Base-by-base conservation (phyloP, 2,888 invertebrate genomes). In the Mesorhabditis belari region DNA sequence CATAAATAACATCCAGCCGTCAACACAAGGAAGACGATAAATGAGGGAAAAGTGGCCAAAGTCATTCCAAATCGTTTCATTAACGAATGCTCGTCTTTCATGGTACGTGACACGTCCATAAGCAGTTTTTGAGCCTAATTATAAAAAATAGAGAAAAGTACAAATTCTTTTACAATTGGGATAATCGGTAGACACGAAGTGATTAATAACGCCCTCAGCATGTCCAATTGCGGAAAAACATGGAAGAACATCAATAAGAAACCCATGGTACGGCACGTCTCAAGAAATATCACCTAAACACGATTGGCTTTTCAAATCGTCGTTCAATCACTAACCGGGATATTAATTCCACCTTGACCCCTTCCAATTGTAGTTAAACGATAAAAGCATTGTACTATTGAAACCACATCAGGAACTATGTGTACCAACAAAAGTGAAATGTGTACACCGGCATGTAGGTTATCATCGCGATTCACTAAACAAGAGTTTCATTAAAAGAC, bases 371-470 rank as follows among this genome's bases (percentile, higher is more conserved):
- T 19, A 65, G 67, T 57, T 12, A 74, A 57, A 19, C 69, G 64
- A n/a, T 67, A 60, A 1, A 68, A 19, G 2, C 66, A 57, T 25
- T 71, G 65, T 26, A 76, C 27, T 24, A 76, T 35, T 24, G 67
- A 62, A 44, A 65, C 57, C 0, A 77, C 24, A 57, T 78, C 78
- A 3, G 78, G 78, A 9, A 73, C 57, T 44, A 64, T 64, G 63
- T 78, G 77, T 25, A 78, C 67, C n/a, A 76, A 55, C 27, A 73
- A 62, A 12, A 77, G 60, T 4, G 69, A 57, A 0, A 70, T 60
- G 51, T 67, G 68, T 24, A 72, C 61, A 6, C 67, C 69, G 3
- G 73, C 71, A 17, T 69, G 62, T 0, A 66, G 68, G 12, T 57
- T 64, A 2, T 68, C 68, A 6, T 58, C 67, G 55, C 72, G 64